Base-by-base conservation (phyloP, 2,888 invertebrate species). In the Prosopocoilus inquinatus region DNA sequence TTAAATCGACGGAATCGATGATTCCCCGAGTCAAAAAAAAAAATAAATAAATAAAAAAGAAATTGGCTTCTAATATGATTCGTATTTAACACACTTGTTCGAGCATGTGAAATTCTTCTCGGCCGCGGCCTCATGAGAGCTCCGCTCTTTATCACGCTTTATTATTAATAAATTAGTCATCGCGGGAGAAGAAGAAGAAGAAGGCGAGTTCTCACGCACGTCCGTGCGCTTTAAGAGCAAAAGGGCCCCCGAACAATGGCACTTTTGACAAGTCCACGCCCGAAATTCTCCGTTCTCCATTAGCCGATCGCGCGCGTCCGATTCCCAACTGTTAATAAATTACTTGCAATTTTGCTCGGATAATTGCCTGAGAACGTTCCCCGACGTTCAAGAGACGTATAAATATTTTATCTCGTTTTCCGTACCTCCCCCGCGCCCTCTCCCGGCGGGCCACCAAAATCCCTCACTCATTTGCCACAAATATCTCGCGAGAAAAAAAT, bases 261-360 rank as follows among this genome's bases (percentile, higher is more conserved):
- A 57, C 67, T 71, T 70, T 71, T 72, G 72, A 72, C 72, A 70
- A 69, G 60, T 71, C 70, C 69, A 68, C 72, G 72, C 72, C 72
- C 70, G 66, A 65, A 62, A 58, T 60, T 60, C 62, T 60, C 55
- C 58, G 59, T 58, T 62, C 57, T 63, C 63, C 63, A 63, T 63
- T 63, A 63, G 60, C 55, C 51, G 60, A 61, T 60, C 45, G 43
- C 49, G n/a, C 45, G 50, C 52, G 53, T 50, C 55, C 41, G 61
- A 56, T 58, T 52, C 53, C 47, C 55, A 51, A 57, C 57, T 54
- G 53, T 55, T 63, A 63, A 63, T 63, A 63, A 63, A 63, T 60
- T 63, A 63, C 63, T 63, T 63, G 63, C 63, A 62, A 55, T 63
- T 63, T 48, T 54, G 55, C 35, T 49, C 47, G 33, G 50, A 56